A percentile compares a stretch with the other conserved stretches of the same genome.
Evolutionary conservation across 2,888 invertebrate genomes (phyloP).

Genomic region (Parnassius mnemosyne): DNA sequence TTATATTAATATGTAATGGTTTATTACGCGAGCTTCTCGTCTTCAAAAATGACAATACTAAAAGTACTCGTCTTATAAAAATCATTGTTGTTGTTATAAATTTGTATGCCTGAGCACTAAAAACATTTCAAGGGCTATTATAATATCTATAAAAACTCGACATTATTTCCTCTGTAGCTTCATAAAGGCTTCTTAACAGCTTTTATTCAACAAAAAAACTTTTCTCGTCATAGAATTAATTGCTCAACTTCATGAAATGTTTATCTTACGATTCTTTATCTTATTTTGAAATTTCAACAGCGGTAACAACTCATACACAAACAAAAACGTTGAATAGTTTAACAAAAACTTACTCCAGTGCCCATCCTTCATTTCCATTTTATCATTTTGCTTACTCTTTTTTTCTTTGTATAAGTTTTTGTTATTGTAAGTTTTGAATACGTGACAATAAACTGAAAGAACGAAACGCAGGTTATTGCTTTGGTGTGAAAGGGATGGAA

Average conservation of each 20-base stretch:
- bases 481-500: conserved; percentile 41
- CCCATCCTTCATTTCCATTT: conserved; percentile 23
- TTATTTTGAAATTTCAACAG: conserved; percentile 18
- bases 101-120: no score
- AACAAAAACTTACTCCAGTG: conserved; percentile 15
- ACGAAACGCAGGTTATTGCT: conserved; percentile 23
- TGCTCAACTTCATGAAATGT: background rate
- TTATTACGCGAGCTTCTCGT: no score
- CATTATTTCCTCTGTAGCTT: no score
- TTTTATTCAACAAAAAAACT: background rate
- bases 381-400: conserved; percentile 17
- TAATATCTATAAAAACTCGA: no score
- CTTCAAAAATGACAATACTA: no score
- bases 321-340: conserved; percentile 19
- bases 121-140: no score
- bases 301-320: conserved; percentile 9
- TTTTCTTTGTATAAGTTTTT: conserved; percentile 25
- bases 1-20: no score
- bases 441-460: conserved; percentile 20
- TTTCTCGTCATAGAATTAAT: background rate
- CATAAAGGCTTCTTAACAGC: no score
- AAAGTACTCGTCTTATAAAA: no score
- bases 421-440: conserved; percentile 21
- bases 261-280: background rate
- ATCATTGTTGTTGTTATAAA: no score